These are phyloP conservation scores for Saimiri boliviensis DNA, from an alignment of 2,113 vertebrate genomes.

Conservation along the genomic window DNA sequence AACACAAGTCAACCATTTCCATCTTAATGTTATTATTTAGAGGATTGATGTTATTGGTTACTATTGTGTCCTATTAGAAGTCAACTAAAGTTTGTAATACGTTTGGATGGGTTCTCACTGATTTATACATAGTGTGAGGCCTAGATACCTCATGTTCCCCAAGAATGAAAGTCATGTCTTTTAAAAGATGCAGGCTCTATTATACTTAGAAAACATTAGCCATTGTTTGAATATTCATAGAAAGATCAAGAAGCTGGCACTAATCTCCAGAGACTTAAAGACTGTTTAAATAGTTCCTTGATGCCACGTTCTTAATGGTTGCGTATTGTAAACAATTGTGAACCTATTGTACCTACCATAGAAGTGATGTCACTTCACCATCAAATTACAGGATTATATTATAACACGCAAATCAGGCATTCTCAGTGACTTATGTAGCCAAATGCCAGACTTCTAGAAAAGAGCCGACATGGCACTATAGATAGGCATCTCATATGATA, in stretches of 20 bases:
- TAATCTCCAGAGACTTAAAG: background rate
- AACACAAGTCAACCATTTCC: background rate
- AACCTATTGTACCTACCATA: background rate
- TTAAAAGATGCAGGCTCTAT: background rate
- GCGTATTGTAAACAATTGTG: background rate
- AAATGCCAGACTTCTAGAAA: background rate
- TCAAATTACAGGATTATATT: constrained; percentile 12
- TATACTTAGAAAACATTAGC: background rate
- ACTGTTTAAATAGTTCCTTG: background rate
- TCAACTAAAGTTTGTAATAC: background rate
- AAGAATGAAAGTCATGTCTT: background rate
- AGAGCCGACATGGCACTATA: background rate
- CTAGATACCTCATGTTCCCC: background rate
- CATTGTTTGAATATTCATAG: background rate
- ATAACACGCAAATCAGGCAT: background rate
- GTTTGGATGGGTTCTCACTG: background rate
- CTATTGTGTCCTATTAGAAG: background rate
- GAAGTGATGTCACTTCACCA: background rate
- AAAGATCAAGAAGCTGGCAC: background rate
- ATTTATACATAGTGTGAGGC: background rate
- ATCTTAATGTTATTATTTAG: background rate
- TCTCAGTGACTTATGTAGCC: background rate
- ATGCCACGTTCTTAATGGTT: background rate
- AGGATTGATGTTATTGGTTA: background rate
- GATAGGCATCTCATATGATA: background rate